A percentile compares a stretch with the other conserved stretches of the same genome.
These are phyloP conservation scores for Xiphophorus couchianus DNA, from an alignment of 2,113 vertebrate genomes.

Conservation along the genomic window DNA sequence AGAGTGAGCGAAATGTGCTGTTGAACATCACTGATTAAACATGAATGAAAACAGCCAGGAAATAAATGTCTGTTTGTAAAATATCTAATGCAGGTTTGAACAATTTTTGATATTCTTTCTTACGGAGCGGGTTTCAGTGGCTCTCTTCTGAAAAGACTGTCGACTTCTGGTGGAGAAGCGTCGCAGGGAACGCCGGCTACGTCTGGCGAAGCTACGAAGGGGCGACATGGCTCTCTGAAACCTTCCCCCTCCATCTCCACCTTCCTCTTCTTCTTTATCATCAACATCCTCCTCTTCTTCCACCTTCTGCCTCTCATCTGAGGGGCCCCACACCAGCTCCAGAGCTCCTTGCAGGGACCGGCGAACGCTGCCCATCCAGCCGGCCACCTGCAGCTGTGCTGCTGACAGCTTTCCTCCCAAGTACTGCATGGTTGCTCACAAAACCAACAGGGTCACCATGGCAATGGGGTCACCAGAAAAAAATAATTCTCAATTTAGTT, in stretches of 20 bases:
- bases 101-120: constrained; percentile 61
- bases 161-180: constrained; percentile 85
- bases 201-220: constrained; percentile 87
- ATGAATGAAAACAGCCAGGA: neutral
- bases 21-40: neutral
- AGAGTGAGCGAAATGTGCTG: neutral
- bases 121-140: constrained; percentile 82
- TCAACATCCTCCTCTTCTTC: constrained; percentile 45
- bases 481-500: constrained; percentile 28
- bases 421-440: constrained; percentile 85
- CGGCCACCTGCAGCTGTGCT: constrained; percentile 87
- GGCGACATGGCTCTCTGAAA: constrained; percentile 87
- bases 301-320: constrained; percentile 60
- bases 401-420: constrained; percentile 89
- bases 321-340: constrained; percentile 79
- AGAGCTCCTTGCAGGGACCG: constrained; percentile 89
- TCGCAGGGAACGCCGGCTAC: constrained; percentile 86
- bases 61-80: neutral
- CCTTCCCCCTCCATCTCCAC: constrained; percentile 59
- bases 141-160: constrained; percentile 81
- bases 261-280: constrained; percentile 35
- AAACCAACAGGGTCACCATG: constrained; percentile 44
- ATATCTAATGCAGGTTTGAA: neutral
- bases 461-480: constrained; percentile 34
- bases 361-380: constrained; percentile 87